Evolutionary conservation across 2,113 vertebrate species (phyloP).

Genomic region (Apodemus sylvaticus): DNA sequence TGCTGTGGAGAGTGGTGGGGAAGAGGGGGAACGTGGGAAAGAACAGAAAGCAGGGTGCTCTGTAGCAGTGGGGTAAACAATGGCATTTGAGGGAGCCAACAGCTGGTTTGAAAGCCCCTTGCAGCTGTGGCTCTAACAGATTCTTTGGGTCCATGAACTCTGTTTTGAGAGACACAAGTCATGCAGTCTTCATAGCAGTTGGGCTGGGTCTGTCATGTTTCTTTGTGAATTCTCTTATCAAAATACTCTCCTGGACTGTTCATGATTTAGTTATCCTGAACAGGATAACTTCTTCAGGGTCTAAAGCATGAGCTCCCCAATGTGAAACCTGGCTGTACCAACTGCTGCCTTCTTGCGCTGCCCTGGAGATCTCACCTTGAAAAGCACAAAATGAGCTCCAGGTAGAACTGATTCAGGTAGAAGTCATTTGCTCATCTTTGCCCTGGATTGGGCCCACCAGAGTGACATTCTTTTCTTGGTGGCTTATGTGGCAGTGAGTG

Average conservation of each 20-base stretch:
- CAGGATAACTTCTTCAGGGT: not conserved
- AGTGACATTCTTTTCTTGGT: not conserved
- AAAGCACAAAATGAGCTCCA: not conserved
- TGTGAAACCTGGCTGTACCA: not conserved
- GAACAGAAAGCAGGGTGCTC: no score
- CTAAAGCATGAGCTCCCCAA: not conserved
- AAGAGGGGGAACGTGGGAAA: not conserved
- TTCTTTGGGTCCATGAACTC: not conserved
- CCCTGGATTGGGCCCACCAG: not conserved
- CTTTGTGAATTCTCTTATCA: not conserved
- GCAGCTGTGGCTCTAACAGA: not conserved
- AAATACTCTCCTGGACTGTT: not conserved
- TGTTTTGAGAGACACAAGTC: not conserved
- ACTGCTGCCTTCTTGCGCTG: not conserved
- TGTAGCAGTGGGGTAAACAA: not conserved
- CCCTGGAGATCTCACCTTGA: not conserved
- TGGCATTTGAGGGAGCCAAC: not conserved
- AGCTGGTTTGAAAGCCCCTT: not conserved
- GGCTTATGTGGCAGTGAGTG: not conserved
- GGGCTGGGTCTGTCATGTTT: no score
- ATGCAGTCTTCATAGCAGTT: not conserved
- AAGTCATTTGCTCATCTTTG: not conserved
- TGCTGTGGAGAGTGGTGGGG: not conserved
- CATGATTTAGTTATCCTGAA: no score
- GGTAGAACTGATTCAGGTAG: not conserved